Conservation (phyloP, 2,113 vertebrate species). For the Panurus biarmicus region DNA sequence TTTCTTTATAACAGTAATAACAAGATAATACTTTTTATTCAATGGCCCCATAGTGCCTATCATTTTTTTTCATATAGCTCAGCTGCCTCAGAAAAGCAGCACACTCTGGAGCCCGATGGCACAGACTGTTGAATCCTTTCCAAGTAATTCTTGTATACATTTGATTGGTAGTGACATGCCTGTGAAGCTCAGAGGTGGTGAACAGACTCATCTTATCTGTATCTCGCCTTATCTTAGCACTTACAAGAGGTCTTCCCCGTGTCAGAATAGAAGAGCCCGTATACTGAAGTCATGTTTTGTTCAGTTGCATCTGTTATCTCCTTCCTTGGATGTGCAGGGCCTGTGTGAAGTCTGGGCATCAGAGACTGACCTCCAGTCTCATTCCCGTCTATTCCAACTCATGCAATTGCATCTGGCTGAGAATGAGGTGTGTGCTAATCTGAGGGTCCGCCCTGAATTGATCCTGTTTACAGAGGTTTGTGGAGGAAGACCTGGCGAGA, state of each 20-base stretch:
- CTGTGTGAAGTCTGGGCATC: not conserved
- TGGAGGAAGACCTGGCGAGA: not conserved
- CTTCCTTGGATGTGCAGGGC: not conserved
- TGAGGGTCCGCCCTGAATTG: not conserved
- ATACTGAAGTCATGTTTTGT: not conserved
- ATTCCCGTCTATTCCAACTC: not conserved
- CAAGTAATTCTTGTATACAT: not conserved
- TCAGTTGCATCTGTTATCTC: not conserved
- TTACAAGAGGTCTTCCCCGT: not conserved
- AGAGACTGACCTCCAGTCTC: not conserved
- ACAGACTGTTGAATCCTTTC: not conserved
- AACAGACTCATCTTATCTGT: not conserved
- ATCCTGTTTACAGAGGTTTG: not conserved
- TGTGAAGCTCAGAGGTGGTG: not conserved
- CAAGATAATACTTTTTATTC: not conserved
- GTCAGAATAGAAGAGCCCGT: not conserved
- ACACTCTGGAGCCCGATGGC: not conserved
- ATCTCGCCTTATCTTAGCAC: not conserved
- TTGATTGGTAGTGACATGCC: not conserved
- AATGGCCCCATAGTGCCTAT: not conserved
- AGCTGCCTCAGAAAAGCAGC: not conserved
- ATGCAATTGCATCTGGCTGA: not conserved
- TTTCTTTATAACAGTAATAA: not conserved
- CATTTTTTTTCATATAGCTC: not conserved
- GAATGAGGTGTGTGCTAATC: not conserved